A percentile compares a stretch with the other conserved stretches of the same genome.
Conservation (phyloP, 2,113 vertebrate genomes). For the Chamaea fasciata region DNA sequence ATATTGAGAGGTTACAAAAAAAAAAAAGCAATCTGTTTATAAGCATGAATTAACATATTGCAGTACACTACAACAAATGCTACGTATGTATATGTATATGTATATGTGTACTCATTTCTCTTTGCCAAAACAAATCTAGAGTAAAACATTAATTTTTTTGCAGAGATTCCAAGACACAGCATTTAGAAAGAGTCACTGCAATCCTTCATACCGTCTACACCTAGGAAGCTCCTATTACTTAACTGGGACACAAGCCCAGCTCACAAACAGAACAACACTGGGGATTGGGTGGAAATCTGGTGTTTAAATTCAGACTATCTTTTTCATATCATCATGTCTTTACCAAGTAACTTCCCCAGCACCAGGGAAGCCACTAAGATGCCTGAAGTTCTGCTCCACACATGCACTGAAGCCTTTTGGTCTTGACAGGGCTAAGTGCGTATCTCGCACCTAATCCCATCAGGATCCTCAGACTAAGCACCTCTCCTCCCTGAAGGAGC, state of each 20-base stretch:
- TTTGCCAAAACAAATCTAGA: background rate
- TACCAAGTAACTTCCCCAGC: background rate
- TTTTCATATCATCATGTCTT: background rate
- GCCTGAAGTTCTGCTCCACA: background rate
- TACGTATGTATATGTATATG: background rate
- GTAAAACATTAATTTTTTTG: background rate
- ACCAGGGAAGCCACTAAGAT: background rate
- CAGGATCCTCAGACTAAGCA: background rate
- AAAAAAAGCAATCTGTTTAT: background rate
- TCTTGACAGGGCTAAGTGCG: background rate
- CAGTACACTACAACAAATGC: background rate
- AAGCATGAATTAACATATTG: background rate
- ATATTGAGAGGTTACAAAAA: background rate
- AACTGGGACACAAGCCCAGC: background rate
- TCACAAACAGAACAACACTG: background rate
- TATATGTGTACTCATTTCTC: background rate
- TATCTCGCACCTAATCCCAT: background rate
- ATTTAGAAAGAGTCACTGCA: background rate
- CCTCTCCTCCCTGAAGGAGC: background rate
- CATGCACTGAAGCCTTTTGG: background rate
- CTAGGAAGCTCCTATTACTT: background rate
- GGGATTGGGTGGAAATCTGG: background rate
- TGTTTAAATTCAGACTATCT: background rate
- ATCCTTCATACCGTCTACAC: background rate
- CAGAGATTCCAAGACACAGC: background rate